Base-by-base conservation (phyloP, 1,140 invertebrate species). In the Nasonia longicornis region DNA sequence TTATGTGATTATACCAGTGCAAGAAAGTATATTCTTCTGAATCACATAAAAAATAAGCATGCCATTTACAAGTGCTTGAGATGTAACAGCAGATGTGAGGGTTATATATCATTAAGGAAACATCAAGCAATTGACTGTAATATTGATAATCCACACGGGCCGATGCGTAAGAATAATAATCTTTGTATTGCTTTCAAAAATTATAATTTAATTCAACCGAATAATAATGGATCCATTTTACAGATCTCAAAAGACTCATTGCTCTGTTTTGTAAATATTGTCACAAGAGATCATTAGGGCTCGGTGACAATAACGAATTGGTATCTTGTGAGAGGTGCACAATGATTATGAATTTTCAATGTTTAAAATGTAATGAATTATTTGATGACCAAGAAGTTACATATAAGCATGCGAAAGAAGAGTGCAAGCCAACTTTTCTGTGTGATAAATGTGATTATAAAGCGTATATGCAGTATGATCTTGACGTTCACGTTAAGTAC, bases 331-430 rank as follows among this genome's bases (percentile, higher is more conserved):
- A 20, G 2, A 72, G 35, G 20, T 72, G 70, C 38, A 45, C 31
- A 38, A n/a, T 72, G 20, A 72, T 74, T 12, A 31, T 58, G 72
- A 31, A 58, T 74, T 74, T 16, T 31, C 45, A 74, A 58, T 74
- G 72, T 20, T 58, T 74, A n/a, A 74, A 58, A 35, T 74, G 72
- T 35, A 58, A 29, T 26, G 16, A 58, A 4, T 2, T 74, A 26
- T 52, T 58, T 20, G 16, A 52, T 26, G 11, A 58, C 11, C 45
- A 11, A 11, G 48, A 74, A 6, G 8, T 29, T 12, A 22, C 48
- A 29, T 74, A 74, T 42, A 52, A 74, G 29, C 72, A 74, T 35
- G 22, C 58, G 10, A 73, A 73, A 52, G 42, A 74, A 58, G n/a
- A 31, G 10, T 74, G 72, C 26, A 52, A 58, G 26, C 48, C 20